Evolutionary conservation across 2,888 invertebrate genomes (phyloP), one percentile per base, ranked within the genome.

Genomic region (Eupithecia inturbata): DNA sequence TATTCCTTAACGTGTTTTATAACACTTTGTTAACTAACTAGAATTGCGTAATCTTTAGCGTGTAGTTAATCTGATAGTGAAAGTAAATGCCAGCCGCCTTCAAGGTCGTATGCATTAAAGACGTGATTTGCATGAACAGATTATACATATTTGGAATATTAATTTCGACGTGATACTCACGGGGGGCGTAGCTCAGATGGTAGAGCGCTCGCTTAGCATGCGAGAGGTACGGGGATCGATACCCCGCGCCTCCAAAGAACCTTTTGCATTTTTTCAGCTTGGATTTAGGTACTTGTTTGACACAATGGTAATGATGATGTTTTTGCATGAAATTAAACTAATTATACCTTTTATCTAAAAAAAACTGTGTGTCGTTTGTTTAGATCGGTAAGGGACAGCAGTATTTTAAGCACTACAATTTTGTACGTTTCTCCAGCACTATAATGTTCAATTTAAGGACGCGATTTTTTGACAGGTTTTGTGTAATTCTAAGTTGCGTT

Each of bases 121-220:
- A 36, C 63, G 63, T 64, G 63, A 66, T 39, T 57, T 39, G 63
- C 22, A 69, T 60, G 28, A 39, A 19, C 26, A 19, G 26, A 60
- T 26, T 39, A 60, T 9, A n/a, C n/a, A n/a, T n/a, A 26, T 62
- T 39, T 19, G 62, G 31, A 68, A 33, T 36, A 31, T 64, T 64
- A 70, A 14, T 70, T 70, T 70, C 49, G 64, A 12, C 9, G 1
- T 4, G 0, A 3, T 16, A 31, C 2, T 9, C 64, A 70, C 22
- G 70, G 93, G 92, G 93, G 94, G 94, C 93, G 94, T 94, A 94
- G 94, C 94, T 94, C 94, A 95, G 94, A 94, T 94, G 94, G 94
- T 94, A 94, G 94, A 94, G 94, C 93, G 94, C 94, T 94, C 94
- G 94, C 94, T 95, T 94, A 94, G 93, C 93, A 94, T 94, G 94